phyloP scores from a whole-genome alignment of 2,113 vertebrate species.

The Buteo buteo region DNA sequence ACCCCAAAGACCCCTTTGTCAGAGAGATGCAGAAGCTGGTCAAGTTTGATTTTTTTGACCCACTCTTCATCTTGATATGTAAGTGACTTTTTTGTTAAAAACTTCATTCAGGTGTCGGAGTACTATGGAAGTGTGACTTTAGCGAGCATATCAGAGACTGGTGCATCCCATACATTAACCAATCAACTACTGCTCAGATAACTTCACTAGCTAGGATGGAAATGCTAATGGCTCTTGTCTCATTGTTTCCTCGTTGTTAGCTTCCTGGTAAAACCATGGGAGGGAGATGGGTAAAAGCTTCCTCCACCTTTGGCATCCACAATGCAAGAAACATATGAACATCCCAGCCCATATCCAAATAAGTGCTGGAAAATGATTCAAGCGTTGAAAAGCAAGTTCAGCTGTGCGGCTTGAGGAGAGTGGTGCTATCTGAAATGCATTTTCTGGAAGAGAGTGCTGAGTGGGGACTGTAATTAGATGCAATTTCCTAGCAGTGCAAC shows the following conservation, averaged over 20 bases:
- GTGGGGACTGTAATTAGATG: background rate
- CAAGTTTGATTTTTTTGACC: conserved; percentile 69
- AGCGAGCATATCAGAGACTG: background rate
- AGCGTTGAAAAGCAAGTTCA: background rate
- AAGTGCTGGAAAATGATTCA: background rate
- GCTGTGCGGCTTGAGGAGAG: background rate
- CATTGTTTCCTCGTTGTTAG: background rate
- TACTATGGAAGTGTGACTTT: background rate
- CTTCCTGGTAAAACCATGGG: background rate
- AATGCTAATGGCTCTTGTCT: background rate
- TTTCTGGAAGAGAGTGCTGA: background rate
- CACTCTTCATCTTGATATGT: conserved; percentile 60
- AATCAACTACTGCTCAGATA: background rate
- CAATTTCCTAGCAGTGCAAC: background rate
- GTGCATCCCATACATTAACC: background rate
- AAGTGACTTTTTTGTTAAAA: background rate
- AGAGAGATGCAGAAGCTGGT: conserved; percentile 72
- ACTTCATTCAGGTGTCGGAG: background rate
- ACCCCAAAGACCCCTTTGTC: conserved; percentile 83
- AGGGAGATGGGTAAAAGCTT: background rate
- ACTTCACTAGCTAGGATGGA: background rate
- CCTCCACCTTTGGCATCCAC: background rate
- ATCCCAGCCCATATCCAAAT: background rate
- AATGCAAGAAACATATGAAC: background rate
- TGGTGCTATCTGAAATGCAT: background rate